Conservation (phyloP, 2,888 invertebrate species). For the Mellilla xanthometata region DNA sequence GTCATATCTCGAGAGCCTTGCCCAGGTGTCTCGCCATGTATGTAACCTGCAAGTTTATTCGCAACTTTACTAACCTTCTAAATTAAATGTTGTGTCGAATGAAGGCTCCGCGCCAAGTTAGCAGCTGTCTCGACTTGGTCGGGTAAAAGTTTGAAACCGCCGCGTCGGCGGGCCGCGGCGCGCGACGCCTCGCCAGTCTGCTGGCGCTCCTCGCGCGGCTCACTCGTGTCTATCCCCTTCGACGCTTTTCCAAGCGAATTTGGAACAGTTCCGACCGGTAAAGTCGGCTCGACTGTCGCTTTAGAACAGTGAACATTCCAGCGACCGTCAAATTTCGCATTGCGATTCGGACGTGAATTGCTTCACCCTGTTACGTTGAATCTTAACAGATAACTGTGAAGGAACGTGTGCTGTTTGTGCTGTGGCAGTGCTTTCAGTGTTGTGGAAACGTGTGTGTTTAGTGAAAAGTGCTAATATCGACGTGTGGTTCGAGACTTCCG, state of each 20-base stretch:
- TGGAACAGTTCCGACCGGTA: conserved; percentile 74
- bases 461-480: conserved; percentile 71
- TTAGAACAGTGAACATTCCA: conserved; percentile 61
- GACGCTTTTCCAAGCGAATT: conserved; percentile 61
- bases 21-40: conserved; percentile 67
- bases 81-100: conserved; percentile 45
- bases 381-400: conserved; percentile 73
- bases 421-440: conserved; percentile 69
- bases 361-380: conserved; percentile 67
- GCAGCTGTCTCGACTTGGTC: conserved; percentile 56
- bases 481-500: conserved; percentile 55
- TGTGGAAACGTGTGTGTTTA: conserved; percentile 66
- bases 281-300: conserved; percentile 70
- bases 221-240: conserved; percentile 59
- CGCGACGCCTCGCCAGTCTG: conserved; percentile 68
- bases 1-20: conserved; percentile 69
- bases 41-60: conserved; percentile 67
- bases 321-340: conserved; percentile 68
- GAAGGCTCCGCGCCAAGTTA: conserved; percentile 34
- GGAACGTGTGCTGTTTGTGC: conserved; percentile 71
- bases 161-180: conserved; percentile 62
- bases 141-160: conserved; percentile 77
- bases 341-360: conserved; percentile 71
- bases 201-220: conserved; percentile 76
- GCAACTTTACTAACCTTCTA: conserved; percentile 63